Conservation (phyloP, 1,140 invertebrate species). For the Oedothorax gibbosus region DNA sequence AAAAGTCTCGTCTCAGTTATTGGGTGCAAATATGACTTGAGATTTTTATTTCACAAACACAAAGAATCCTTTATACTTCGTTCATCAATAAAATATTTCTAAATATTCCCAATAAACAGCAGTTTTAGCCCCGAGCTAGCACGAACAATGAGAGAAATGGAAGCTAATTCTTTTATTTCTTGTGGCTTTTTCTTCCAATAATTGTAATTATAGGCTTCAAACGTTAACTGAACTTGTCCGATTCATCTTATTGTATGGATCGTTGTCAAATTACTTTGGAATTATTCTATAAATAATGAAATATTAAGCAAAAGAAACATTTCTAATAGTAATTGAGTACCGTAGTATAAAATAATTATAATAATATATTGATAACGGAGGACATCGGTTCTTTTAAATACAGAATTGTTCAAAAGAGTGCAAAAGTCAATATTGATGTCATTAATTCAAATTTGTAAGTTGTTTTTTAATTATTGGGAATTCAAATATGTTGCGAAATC, state of each 20-base stretch:
- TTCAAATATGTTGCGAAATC: too few relatives aligned
- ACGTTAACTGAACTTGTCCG: conserved; percentile 36
- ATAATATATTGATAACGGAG: too few relatives aligned
- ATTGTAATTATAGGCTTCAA: conserved; percentile 49
- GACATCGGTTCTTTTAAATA: too few relatives aligned
- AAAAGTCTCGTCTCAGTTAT: conserved; percentile 4
- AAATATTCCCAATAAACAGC: conserved; percentile 8
- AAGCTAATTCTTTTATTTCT: conserved; percentile 26
- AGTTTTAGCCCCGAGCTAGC: conserved; percentile 21
- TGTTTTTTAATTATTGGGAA: too few relatives aligned
- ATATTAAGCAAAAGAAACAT: too few relatives aligned
- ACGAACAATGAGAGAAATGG: conserved; percentile 40
- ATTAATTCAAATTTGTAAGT: too few relatives aligned
- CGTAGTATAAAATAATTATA: too few relatives aligned
- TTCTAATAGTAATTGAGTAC: too few relatives aligned
- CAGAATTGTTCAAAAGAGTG: too few relatives aligned
- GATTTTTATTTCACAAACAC: conserved; percentile 10
- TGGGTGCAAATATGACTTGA: conserved; percentile 35
- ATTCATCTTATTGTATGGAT: conserved; percentile 10
- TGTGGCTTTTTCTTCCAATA: conserved; percentile 25
- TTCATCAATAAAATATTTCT: conserved; percentile 38
- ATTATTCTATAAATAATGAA: conserved; percentile 29
- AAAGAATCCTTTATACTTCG: conserved; percentile 9
- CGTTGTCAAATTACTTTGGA: not conserved
- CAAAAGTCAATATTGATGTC: too few relatives aligned